These are phyloP conservation scores for Rhadina sibilatrix DNA, from an alignment of 2,113 vertebrate species.

Conservation along the genomic window DNA sequence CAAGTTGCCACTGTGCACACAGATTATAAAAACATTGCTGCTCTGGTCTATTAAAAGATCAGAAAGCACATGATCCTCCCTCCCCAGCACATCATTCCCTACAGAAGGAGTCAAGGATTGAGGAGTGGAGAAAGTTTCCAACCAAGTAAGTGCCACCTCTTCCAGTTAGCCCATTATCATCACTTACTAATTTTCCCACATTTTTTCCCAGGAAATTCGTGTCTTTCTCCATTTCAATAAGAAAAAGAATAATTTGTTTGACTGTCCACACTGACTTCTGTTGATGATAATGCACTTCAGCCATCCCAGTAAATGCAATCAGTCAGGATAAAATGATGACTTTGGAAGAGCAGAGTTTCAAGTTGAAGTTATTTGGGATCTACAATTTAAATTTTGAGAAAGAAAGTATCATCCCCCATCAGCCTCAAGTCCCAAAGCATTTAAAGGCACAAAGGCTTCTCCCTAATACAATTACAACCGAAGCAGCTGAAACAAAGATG, in stretches of 20 bases:
- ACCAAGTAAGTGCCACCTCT: neutral
- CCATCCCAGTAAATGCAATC: neutral
- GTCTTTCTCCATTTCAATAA: neutral
- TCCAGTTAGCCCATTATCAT: neutral
- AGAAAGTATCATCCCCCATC: neutral
- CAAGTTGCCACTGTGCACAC: neutral
- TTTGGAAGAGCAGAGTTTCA: neutral
- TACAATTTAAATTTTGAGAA: neutral
- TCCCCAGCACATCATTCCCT: conserved; percentile 17
- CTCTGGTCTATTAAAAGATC: conserved; percentile 50
- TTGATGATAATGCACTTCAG: neutral
- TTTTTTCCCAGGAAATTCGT: neutral
- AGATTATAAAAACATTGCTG: neutral
- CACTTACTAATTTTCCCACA: neutral
- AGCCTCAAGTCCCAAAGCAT: neutral
- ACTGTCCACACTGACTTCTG: neutral
- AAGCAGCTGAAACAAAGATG: neutral
- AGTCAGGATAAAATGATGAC: neutral
- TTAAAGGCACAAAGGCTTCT: neutral
- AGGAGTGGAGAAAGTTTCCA: neutral
- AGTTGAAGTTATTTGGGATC: neutral
- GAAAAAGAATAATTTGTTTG: neutral
- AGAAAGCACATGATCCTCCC: conserved; percentile 43
- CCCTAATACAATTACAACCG: neutral
- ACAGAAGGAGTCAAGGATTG: neutral